These are phyloP conservation scores for Stictonetta naevosa DNA, from an alignment of 2,113 vertebrate species.

Conservation along the genomic window DNA sequence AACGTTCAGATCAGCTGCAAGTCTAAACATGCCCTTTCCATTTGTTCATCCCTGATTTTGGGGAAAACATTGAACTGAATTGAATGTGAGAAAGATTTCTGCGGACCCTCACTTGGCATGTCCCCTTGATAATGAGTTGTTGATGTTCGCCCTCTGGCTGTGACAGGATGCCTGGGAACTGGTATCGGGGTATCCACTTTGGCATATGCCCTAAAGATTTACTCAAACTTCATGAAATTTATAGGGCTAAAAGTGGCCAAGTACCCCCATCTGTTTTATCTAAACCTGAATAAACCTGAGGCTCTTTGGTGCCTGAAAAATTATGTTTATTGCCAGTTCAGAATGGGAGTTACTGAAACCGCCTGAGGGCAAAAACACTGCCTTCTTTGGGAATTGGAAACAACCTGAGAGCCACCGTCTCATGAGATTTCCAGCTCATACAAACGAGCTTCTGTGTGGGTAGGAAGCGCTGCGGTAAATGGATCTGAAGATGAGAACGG, in stretches of 20 bases:
- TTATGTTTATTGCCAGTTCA: background rate
- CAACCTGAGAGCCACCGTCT: background rate
- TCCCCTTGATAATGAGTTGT: background rate
- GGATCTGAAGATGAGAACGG: constrained; percentile 43
- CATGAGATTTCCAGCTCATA: constrained; percentile 20
- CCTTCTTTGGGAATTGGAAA: constrained; percentile 14
- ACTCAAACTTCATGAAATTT: background rate
- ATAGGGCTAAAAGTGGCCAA: background rate
- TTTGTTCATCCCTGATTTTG: background rate
- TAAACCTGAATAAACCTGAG: background rate
- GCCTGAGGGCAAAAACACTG: background rate
- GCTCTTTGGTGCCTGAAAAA: background rate
- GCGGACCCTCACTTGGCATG: background rate
- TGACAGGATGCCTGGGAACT: background rate
- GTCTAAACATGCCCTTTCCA: background rate
- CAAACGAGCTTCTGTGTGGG: constrained; percentile 5
- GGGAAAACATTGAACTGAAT: background rate
- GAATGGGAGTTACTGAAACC: background rate
- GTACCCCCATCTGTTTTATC: background rate
- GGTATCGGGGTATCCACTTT: background rate
- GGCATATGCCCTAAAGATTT: background rate
- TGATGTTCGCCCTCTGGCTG: background rate
- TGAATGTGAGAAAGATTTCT: background rate
- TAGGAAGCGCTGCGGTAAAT: background rate
- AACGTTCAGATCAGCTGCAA: background rate